Evolutionary conservation across 2,797 vertebrate genomes (phyloP), one percentile per base, ranked within the genome.

Genomic region (Oophaga sylvatica): DNA sequence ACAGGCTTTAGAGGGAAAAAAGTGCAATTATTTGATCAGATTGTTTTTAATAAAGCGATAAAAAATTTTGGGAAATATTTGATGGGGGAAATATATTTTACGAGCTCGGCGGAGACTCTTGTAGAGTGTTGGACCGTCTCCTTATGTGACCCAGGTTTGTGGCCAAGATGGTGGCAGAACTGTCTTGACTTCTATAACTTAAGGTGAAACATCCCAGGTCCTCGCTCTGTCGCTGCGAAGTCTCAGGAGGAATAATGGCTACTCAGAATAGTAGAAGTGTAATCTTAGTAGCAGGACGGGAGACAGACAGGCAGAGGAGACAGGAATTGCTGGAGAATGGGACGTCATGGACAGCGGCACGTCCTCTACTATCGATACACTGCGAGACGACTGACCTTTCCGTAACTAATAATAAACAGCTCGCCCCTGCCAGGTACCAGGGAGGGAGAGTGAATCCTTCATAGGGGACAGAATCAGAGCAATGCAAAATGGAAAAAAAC

Each of bases 241-340:
- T n/a, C 16, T 73, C 68, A 1, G 56, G 70, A 45, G 41, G 20
- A 75, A 75, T 16, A 6, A 85, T 79, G 76, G 84, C n/a, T 13
- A 9, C 62, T 35, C 62, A 45, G 45, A 73, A 59, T 85, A 75
- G 35, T 63, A 57, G 79, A 78, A 87, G 83, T 77, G 70, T 62
- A 87, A 78, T 83, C 86, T 22, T 59, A 35, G 41, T 65, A 77
- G 71, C 65, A 59, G 62, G 56, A 71, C 26, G 22, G 53, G 45
- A 87, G 86, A 70, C 80, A 87, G 86, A 87, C 86, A 68, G 35
- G 12, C 13, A 26, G 76, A 80, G 65, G 65, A 29, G 85, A 62
- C 85, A 80, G 78, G 78, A 71, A 71, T 48, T 60, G 65, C 15
- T 71, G 56, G 57, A 67, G 78, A 29, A 70, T 71, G 53, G 84